Base-by-base conservation (phyloP, 2,797 vertebrate genomes). In the Aselliscus stoliczkanus region DNA sequence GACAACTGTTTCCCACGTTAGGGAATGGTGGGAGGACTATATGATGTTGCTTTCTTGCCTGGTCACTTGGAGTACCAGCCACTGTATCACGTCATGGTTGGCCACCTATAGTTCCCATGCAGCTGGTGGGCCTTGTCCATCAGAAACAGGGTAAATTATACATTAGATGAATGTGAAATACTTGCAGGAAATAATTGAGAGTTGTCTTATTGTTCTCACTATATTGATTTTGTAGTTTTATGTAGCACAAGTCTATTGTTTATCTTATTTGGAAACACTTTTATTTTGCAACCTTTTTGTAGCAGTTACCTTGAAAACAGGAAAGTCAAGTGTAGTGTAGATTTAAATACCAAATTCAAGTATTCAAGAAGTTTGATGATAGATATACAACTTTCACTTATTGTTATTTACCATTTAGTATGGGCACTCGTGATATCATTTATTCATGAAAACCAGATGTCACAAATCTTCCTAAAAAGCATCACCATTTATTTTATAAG, bases 311-410 rank as follows among this genome's bases (percentile, higher is more conserved):
- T 93, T n/a, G 34, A 89, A 89, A 73, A 37, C 15, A 56, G 29
- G 10, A 93, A 94, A 82, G 4, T 77, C 13, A 86, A 47, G 3
- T 75, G 69, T 70, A 75, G 73, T 29, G n/a, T 88, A 81, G 76
- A 95, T 85, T 62, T 85, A 76, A 90, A 91, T 54, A 67, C 9
- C 29, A 77, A 90, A 79, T 86, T 88, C 5, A 90, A 15, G 77
- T 64, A 79, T 20, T 92, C 42, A 76, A 88, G 6, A 87, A 76
- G 1, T 90, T 82, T 50, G 31, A 64, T 25, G 34, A 65, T 39
- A 7, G 39, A 75, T 42, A 14, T 44, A 18, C 54, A 54, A 56
- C 37, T 80, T 77, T 12, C 2, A 21, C 3, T 75, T 70, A 29
- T 29, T 80, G 14, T 25, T 76, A 54, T 52, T 69, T 83, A 31